A percentile compares a stretch with the other conserved stretches of the same genome.
Conservation (phyloP, 2,797 vertebrate species). For the Poecile montanus region DNA sequence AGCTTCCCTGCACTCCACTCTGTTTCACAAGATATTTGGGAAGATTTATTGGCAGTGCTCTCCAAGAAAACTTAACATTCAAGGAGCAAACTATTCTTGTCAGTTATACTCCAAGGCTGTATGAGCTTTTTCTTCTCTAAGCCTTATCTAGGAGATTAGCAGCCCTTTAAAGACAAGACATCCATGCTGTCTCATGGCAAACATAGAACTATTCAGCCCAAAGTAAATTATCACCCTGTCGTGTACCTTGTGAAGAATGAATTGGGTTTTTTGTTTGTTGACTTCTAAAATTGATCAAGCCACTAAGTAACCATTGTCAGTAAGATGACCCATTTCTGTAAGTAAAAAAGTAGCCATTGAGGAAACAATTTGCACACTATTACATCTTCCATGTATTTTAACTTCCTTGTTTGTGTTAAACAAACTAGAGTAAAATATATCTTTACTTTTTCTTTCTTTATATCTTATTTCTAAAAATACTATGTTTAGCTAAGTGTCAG, state of each 20-base stretch:
- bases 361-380: not conserved
- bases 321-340: not conserved
- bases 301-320: conserved; percentile 4
- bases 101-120: not conserved
- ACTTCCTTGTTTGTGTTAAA: not conserved
- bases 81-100: not conserved
- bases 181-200: not conserved
- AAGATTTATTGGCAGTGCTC: not conserved
- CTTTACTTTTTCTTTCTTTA: not conserved
- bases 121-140: not conserved
- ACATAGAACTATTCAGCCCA: not conserved
- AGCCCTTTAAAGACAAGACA: conserved; percentile 29
- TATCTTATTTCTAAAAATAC: not conserved
- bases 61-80: not conserved
- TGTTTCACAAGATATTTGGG: not conserved
- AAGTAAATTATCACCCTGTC: not conserved
- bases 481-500: not conserved
- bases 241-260: not conserved
- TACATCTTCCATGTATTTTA: not conserved
- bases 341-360: not conserved
- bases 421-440: not conserved
- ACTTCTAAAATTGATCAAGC: conserved; percentile 31
- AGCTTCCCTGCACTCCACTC: not conserved
- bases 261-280: not conserved
- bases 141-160: not conserved